Conservation (phyloP, 2,113 vertebrate genomes). For the Proterorhinus semilunaris region DNA sequence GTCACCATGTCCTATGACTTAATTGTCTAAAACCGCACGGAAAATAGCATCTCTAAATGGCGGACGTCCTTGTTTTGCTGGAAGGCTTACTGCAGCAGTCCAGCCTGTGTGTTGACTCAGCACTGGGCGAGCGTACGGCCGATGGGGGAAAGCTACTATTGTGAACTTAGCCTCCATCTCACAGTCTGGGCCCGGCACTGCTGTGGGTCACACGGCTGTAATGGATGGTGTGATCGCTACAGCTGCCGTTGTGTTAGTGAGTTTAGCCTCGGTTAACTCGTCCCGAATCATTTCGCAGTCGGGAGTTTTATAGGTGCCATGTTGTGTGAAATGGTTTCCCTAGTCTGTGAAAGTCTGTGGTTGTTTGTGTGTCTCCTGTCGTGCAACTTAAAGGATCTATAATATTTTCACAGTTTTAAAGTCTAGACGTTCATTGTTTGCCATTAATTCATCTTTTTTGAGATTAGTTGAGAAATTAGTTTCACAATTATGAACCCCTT, state of each 20-base stretch:
- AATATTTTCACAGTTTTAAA: too few relatives aligned
- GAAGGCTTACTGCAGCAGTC: slow-evolving; percentile 27
- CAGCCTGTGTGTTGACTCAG: slow-evolving; percentile 54
- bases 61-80: slow-evolving; percentile 31
- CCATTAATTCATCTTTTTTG: too few relatives aligned
- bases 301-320: too few relatives aligned
- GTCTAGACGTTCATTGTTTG: too few relatives aligned
- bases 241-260: slow-evolving; percentile 40
- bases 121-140: slow-evolving; percentile 26
- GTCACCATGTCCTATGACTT: not conserved
- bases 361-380: too few relatives aligned
- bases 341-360: too few relatives aligned
- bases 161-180: slow-evolving; percentile 10
- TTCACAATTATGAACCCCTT: too few relatives aligned
- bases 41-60: slow-evolving; percentile 22
- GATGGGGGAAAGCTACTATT: slow-evolving; percentile 14
- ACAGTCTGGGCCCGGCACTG: slow-evolving; percentile 5
- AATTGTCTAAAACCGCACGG: not conserved
- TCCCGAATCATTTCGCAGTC: not conserved
- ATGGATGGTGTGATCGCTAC: slow-evolving; percentile 48
- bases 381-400: too few relatives aligned
- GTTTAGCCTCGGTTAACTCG: slow-evolving; percentile 17
- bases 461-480: too few relatives aligned
- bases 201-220: slow-evolving; percentile 18
- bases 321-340: too few relatives aligned